Percentiles rank a stretch among this genome's conserved stretches.
Evolutionary conservation across 1,140 invertebrate genomes (phyloP).

Genomic region (Pteromalus puparum): DNA sequence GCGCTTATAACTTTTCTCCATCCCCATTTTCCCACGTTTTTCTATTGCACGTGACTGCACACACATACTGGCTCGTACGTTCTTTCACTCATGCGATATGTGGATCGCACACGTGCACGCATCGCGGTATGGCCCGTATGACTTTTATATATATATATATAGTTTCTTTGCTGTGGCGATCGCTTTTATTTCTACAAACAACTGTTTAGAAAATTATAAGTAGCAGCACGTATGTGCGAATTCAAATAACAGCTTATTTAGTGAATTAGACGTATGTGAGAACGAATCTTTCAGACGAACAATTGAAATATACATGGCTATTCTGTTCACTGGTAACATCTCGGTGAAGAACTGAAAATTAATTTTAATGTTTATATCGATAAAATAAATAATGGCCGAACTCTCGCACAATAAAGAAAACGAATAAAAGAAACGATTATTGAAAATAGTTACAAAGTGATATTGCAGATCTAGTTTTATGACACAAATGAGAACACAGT

Average conservation of each 20-base stretch:
- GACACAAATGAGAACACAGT: neutral
- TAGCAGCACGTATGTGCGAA: neutral
- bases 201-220: constrained; percentile 13
- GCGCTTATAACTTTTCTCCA: constrained; percentile 14
- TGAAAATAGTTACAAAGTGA: constrained; percentile 21
- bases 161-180: neutral
- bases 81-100: neutral
- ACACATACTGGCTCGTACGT: neutral
- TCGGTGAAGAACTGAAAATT: too few species aligned
- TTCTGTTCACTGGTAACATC: too few species aligned
- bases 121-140: constrained; percentile 2
- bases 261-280: too few species aligned
- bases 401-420: neutral
- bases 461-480: neutral
- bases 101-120: neutral
- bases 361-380: neutral
- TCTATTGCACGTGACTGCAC: neutral
- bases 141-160: constrained; percentile 21
- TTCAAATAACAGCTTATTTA: too few species aligned
- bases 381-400: too few species aligned
- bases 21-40: neutral
- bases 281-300: too few species aligned
- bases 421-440: neutral
- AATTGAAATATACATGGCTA: too few species aligned
- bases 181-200: constrained; percentile 12